Base-by-base conservation (phyloP, 1,140 invertebrate genomes). In the Ectropis grisescens region DNA sequence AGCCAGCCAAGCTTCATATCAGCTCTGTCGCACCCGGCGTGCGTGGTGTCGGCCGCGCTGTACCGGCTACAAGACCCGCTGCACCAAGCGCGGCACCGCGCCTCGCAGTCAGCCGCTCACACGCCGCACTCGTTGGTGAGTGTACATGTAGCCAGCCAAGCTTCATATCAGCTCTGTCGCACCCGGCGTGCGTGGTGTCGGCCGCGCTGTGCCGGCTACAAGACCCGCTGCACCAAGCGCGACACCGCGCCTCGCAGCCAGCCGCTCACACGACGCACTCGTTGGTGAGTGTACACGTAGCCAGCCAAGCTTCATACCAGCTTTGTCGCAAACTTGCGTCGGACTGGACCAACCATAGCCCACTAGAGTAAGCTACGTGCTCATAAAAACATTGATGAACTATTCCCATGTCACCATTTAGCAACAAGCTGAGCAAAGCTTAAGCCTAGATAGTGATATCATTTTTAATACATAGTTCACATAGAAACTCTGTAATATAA, bases 161-260 rank as follows among this genome's bases (percentile, higher is more conserved):
- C n/a, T n/a, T n/a, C 59, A 89, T 98, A 39, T 91, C 91, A 28
- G 94, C 93, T 52, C 87, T 98, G 41, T 90, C 97, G 29, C 97
- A 99, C 86, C 95, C 97, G 11, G 93, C 95, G 16, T 99, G 96
- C 83, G 94, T 99, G 30, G 91, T 97, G 16, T 96, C 95, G 10
- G 87, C 97, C 5, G 91, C 94, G 12, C 84, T 99, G 13, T 97
- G 70, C 38, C 62, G 74, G 1, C 55, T 75, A 44, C 66, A 72
- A 39, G 66, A 61, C 34, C 37, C 44, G 16, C 44, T 41, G 28
- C 32, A 32, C 29, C 47, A 29, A 29, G 30, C 33, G 41, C n/a
- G n/a, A n/a, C 37, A 30, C 27, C 37, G 29, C 33, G 16, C 37
- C 24, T 23, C 35, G 23, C 33, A 37, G 19, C 29, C 3, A 31